Conservation (phyloP, 2,113 vertebrate genomes). For the Recurvirostra avosetta region DNA sequence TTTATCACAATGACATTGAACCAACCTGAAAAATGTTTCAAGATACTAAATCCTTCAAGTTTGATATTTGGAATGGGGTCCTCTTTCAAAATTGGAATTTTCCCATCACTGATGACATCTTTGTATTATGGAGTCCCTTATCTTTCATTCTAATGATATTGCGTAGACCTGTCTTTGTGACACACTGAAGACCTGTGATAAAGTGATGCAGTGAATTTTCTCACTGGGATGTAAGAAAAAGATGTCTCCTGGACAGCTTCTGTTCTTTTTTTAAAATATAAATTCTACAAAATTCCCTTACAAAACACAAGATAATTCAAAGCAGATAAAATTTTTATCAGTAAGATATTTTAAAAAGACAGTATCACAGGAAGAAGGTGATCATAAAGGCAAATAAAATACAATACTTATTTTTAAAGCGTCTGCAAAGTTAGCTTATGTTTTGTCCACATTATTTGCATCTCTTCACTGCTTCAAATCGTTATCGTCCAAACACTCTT, state of each 20-base stretch:
- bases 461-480: neutral
- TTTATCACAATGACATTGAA: slow-evolving; percentile 49
- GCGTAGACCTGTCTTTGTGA: slow-evolving; percentile 28
- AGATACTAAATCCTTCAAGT: slow-evolving; percentile 56
- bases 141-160: slow-evolving; percentile 45
- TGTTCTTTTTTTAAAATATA: neutral
- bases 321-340: neutral
- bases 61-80: slow-evolving; percentile 48
- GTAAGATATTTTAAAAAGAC: neutral
- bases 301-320: neutral
- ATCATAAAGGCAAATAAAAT: neutral
- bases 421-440: neutral
- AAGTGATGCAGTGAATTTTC: slow-evolving; percentile 50
- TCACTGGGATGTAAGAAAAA: neutral
- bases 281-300: neutral
- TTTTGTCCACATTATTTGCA: neutral
- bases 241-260: neutral
- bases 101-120: slow-evolving; percentile 38
- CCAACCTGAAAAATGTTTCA: slow-evolving; percentile 56
- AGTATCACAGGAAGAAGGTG: neutral
- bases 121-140: slow-evolving; percentile 40
- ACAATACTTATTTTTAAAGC: neutral
- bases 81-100: slow-evolving; percentile 51
- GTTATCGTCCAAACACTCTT: neutral
- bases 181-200: slow-evolving; percentile 27